Evolutionary conservation across 2,113 vertebrate genomes (phyloP).

Genomic region (Callionymus lyra): DNA sequence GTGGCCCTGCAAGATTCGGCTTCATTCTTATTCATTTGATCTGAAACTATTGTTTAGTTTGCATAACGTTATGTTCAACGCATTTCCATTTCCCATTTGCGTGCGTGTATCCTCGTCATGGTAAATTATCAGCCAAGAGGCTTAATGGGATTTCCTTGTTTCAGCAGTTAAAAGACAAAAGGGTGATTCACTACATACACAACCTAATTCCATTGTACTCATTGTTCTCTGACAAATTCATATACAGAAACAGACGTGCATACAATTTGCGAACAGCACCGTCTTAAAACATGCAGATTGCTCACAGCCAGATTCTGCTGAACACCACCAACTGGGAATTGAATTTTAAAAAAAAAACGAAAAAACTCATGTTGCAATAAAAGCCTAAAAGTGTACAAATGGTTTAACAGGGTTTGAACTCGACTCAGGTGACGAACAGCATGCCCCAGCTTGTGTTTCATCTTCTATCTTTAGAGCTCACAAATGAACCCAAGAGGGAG

Average conservation of each 20-base stretch:
- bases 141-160: slow-evolving; percentile 46
- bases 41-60: background rate
- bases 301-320: too few relatives aligned
- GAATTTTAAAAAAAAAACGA: too few relatives aligned
- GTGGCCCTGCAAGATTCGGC: too few relatives aligned
- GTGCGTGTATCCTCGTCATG: slow-evolving; percentile 22
- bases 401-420: slow-evolving; percentile 44
- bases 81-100: slow-evolving; percentile 17
- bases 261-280: slow-evolving; percentile 16
- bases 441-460: slow-evolving; percentile 20
- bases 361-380: slow-evolving; percentile 15
- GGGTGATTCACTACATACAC: slow-evolving; percentile 22
- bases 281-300: too few relatives aligned
- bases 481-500: slow-evolving; percentile 20
- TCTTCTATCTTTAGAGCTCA: slow-evolving; percentile 21
- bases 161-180: slow-evolving; percentile 36
- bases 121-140: slow-evolving; percentile 23
- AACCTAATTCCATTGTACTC: slow-evolving; percentile 31
- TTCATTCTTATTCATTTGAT: too few relatives aligned
- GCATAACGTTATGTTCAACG: slow-evolving; percentile 6
- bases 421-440: slow-evolving; percentile 32
- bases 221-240: slow-evolving; percentile 20
- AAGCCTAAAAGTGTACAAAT: slow-evolving; percentile 36
- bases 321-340: too few relatives aligned
- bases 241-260: slow-evolving; percentile 21